A percentile compares a stretch with the other conserved stretches of the same genome.
These are phyloP conservation scores for Otis tarda DNA, from an alignment of 2,113 vertebrate species.

Conservation along the genomic window DNA sequence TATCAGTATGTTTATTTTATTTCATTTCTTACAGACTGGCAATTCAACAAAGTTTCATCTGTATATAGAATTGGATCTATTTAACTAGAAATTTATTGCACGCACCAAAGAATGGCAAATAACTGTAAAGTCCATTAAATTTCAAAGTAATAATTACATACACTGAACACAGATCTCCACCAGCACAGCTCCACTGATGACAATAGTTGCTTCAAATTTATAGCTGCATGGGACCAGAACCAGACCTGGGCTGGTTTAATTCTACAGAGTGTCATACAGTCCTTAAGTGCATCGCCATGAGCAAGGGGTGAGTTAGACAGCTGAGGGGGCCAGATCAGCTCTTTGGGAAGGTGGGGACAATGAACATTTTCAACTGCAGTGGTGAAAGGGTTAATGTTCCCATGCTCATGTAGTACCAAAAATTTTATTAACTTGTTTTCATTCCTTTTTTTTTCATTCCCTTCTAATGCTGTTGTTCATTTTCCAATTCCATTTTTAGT, in stretches of 20 bases:
- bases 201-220: not conserved
- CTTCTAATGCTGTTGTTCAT: constrained; percentile 26
- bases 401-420: not conserved
- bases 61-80: not conserved
- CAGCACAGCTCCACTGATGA: not conserved
- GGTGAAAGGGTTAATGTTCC: constrained; percentile 3
- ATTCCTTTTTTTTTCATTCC: constrained; percentile 19
- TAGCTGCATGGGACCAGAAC: fast-evolving
- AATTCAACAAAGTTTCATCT: not conserved
- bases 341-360: not conserved
- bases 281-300: not conserved
- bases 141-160: not conserved
- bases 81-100: not conserved
- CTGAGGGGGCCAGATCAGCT: not conserved
- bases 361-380: not conserved
- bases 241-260: not conserved
- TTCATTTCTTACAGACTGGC: not conserved
- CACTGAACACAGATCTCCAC: not conserved
- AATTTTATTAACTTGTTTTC: constrained; percentile 28
- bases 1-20: not conserved
- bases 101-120: not conserved
- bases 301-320: not conserved
- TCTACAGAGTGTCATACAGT: not conserved
- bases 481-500: constrained; percentile 40
- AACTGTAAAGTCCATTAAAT: not conserved